Base-by-base conservation (phyloP, 2,888 invertebrate genomes). In the Microctonus hyperodae region DNA sequence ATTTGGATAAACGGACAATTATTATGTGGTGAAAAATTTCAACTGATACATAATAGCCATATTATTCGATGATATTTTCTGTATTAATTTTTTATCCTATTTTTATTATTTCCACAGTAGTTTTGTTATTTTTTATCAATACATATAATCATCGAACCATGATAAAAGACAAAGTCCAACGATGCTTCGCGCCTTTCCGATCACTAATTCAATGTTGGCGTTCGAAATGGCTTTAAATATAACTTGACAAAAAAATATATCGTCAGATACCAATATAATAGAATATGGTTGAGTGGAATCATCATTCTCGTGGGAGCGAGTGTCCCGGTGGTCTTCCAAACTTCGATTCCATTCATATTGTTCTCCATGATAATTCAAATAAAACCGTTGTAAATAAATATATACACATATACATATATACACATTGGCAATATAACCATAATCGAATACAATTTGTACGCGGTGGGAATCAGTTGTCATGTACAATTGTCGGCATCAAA, bases 301-400 rank as follows among this genome's bases (percentile, higher is more conserved):
- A 51, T 51, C 25, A 37, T 23, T 44, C 35, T 20, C 61, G 61
- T 61, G 61, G 51, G 61, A 61, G 61, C 61, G 22, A 57, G n/a
- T 63, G 55, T 72, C 68, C 69, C 65, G 72, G 72, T 72, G 72
- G 72, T 72, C 72, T 58, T 44, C 48, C 59, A 33, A 44, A 51
- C 48, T 53, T 55, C 50, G 61, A 23, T 28, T 23, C 57, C 61
- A 22, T 25, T 44, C 37, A 44, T 51, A 23, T 31, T 28, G 31
- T 55, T 33, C 31, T 13, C 55, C 31, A 25, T 55, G 51, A 33
- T 20, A 31, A 55, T 55, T 16, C 31, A 28, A 55, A 55, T 33
- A n/a, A 16, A n/a, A 6, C 16, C 16, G 33, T 31, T 25, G 9
- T 31, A 33, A 44, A 44, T 16, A 44, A 7, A 44, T 16, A 7